These are phyloP conservation scores for Morpho achilles DNA, from an alignment of 2,888 invertebrate species.

Conservation along the genomic window DNA sequence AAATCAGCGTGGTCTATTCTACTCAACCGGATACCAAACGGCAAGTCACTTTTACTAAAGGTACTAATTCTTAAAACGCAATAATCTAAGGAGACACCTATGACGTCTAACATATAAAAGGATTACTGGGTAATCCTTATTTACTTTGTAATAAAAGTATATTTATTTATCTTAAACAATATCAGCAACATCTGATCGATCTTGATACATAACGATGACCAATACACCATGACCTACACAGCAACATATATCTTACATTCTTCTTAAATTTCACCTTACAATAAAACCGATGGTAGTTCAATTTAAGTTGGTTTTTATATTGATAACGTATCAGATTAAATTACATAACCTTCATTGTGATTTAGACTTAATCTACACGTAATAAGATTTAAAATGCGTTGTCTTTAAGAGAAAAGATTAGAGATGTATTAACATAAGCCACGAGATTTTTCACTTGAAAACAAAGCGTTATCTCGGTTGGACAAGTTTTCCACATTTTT, in stretches of 20 bases:
- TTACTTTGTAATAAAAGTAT: too few relatives aligned
- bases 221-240: slow-evolving; percentile 7
- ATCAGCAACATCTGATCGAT: neutral
- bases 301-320: slow-evolving; percentile 20
- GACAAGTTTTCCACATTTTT: slow-evolving; percentile 12
- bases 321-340: slow-evolving; percentile 32
- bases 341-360: slow-evolving; percentile 7
- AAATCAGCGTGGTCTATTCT: too few relatives aligned
- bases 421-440: slow-evolving; percentile 16
- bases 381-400: slow-evolving; percentile 13
- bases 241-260: neutral
- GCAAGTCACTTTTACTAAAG: too few relatives aligned
- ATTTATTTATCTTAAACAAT: neutral
- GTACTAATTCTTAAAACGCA: too few relatives aligned
- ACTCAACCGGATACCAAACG: too few relatives aligned
- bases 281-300: slow-evolving; percentile 14
- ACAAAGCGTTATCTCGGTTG: slow-evolving; percentile 19
- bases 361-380: slow-evolving; percentile 9
- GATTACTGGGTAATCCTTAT: too few relatives aligned
- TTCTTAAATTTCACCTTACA: neutral
- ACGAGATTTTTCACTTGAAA: slow-evolving; percentile 21
- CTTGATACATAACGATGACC: slow-evolving; percentile 3
- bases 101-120: too few relatives aligned
- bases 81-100: too few relatives aligned
- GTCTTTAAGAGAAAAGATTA: slow-evolving; percentile 17